These are phyloP conservation scores for Ptiloglossa arizonensis DNA, from an alignment of 1,140 invertebrate genomes.

Conservation along the genomic window DNA sequence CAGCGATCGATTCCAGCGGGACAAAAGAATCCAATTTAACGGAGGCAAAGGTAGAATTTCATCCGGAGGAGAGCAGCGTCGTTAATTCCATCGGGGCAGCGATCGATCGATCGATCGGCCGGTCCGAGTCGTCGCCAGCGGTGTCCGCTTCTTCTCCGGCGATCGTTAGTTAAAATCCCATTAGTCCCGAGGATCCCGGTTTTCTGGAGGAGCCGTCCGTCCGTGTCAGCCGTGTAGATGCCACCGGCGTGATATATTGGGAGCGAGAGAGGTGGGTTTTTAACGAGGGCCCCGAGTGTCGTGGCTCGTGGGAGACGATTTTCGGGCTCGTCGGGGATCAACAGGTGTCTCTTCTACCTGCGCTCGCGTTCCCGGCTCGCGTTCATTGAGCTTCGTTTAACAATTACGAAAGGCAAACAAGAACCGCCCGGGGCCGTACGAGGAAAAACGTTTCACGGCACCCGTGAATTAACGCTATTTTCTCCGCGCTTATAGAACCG, in stretches of 20 bases:
- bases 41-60: neutral
- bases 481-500: no score
- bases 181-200: constrained; percentile 73
- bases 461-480: no score
- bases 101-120: constrained; percentile 44
- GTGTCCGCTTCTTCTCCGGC: constrained; percentile 25
- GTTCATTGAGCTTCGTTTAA: neutral
- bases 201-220: constrained; percentile 69
- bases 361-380: constrained; percentile 18
- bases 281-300: constrained; percentile 63
- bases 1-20: neutral
- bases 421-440: no score
- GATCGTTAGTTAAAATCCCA: constrained; percentile 79
- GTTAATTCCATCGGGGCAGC: constrained; percentile 29
- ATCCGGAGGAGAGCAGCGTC: constrained; percentile 5
- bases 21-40: constrained; percentile 46
- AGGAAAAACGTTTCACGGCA: no score
- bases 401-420: constrained; percentile 1
- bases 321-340: constrained; percentile 67
- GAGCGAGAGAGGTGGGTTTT: constrained; percentile 69
- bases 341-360: constrained; percentile 76
- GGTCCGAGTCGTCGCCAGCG: constrained; percentile 10
- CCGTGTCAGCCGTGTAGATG: constrained; percentile 72
- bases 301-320: constrained; percentile 52
- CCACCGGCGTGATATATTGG: constrained; percentile 75